Conservation (phyloP, 2,113 vertebrate genomes). For the Toxostoma redivivum region DNA sequence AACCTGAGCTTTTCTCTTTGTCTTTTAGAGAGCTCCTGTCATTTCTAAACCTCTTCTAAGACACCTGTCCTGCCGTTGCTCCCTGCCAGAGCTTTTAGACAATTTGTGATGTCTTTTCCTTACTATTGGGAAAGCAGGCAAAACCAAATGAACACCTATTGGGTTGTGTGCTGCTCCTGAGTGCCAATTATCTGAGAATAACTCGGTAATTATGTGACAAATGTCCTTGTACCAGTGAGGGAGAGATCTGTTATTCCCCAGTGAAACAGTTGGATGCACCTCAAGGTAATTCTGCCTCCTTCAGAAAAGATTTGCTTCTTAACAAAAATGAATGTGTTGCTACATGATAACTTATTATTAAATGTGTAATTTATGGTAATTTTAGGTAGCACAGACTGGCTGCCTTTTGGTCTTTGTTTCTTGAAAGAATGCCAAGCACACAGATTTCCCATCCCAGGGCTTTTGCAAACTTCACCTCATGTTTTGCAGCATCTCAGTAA, state of each 20-base stretch:
- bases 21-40: neutral
- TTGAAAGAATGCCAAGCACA: neutral
- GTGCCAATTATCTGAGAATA: slow-evolving; percentile 3
- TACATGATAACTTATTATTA: neutral
- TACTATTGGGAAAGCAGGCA: neutral
- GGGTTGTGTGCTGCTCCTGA: neutral
- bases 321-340: neutral
- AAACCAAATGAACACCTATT: neutral
- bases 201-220: neutral
- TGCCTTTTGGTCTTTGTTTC: neutral
- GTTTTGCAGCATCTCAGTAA: neutral
- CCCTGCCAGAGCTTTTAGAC: neutral
- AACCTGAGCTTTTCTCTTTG: neutral
- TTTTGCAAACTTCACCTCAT: neutral
- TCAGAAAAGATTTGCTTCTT: neutral
- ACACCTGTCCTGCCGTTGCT: neutral
- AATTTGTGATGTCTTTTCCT: neutral
- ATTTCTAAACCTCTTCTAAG: neutral
- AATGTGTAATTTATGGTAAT: neutral
- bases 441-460: neutral
- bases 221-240: neutral
- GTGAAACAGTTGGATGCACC: neutral
- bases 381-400: neutral
- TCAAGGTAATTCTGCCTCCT: neutral
- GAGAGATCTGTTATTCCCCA: neutral